phyloP scores from a whole-genome alignment of 2,888 invertebrate species.

The Diaperis boleti region DNA sequence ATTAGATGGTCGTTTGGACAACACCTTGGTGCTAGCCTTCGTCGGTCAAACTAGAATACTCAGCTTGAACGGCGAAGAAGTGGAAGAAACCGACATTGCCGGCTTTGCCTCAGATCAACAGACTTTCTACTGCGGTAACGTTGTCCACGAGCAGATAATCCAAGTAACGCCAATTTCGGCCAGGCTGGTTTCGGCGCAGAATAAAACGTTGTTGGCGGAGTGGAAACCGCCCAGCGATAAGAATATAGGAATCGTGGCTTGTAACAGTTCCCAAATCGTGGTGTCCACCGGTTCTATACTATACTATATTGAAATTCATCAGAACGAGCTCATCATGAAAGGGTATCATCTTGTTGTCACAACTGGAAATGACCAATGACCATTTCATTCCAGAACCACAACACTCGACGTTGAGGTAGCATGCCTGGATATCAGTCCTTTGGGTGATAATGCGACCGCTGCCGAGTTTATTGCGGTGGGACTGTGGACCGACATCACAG shows the following conservation, averaged over 20 bases:
- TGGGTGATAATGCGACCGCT: conserved; percentile 72
- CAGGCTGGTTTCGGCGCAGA: conserved; percentile 77
- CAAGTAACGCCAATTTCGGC: conserved; percentile 79
- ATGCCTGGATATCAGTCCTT: conserved; percentile 92
- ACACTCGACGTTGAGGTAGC: conserved; percentile 95
- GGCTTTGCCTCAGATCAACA: conserved; percentile 94
- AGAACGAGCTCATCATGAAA: conserved; percentile 74
- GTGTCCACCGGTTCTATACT: conserved; percentile 90
- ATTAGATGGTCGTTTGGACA: conserved; percentile 71
- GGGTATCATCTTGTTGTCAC: conserved; percentile 62
- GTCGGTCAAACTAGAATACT: conserved; percentile 96
- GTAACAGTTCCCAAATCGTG: conserved; percentile 81
- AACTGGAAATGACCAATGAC: too few relatives aligned
- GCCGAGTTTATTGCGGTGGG: conserved; percentile 90
- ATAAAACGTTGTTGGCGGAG: conserved; percentile 75
- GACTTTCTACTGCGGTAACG: conserved; percentile 95
- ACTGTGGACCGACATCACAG: conserved; percentile 97
- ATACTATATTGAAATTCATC: conserved; percentile 83
- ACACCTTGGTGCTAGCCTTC: conserved; percentile 93
- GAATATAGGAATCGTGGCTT: conserved; percentile 90
- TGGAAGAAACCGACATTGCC: conserved; percentile 95
- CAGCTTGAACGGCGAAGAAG: conserved; percentile 93
- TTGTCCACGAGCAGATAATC: conserved; percentile 81
- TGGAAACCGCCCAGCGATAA: conserved; percentile 80
- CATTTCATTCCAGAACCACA: conserved; percentile 69